Conservation (phyloP, 2,888 invertebrate genomes). For the Bursaphelenchus okinawaensis region DNA sequence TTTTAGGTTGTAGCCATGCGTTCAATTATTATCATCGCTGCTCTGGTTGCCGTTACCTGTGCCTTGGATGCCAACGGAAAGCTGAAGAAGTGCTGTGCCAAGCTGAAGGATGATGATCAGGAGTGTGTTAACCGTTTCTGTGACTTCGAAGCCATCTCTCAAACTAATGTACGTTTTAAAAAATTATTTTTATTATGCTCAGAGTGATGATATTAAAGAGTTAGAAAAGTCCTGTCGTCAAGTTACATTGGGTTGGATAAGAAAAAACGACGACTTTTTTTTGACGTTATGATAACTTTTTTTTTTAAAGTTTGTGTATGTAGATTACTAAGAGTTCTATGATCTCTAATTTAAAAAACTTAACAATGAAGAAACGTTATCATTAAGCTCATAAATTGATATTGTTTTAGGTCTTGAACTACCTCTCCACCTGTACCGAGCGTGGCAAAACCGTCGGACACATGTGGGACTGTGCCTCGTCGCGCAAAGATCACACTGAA, state of each 20-base stretch:
- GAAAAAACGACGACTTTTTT: no score
- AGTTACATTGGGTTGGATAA: no score
- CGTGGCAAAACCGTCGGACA: constrained; percentile 49
- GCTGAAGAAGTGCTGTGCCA: constrained; percentile 49
- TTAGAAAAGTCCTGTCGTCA: no score
- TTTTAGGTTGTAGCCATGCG: background rate
- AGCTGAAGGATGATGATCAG: constrained; percentile 42
- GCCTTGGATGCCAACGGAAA: constrained; percentile 39
- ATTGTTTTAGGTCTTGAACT: constrained; percentile 50
- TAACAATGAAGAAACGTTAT: no score
- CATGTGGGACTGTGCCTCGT: constrained; percentile 57
- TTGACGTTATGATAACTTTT: no score
- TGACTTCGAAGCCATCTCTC: constrained; percentile 55
- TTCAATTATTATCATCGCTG: background rate
- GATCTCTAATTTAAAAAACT: no score
- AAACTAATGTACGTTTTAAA: constrained; percentile 47
- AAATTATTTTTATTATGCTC: background rate
- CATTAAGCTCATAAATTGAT: no score
- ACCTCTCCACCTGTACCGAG: constrained; percentile 50
- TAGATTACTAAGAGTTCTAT: no score
- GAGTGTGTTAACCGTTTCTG: constrained; percentile 54
- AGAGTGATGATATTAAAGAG: constrained; percentile 1
- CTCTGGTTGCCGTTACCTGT: background rate
- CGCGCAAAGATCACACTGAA: constrained; percentile 50
- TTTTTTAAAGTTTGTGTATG: no score